Base-by-base conservation (phyloP, 2,888 invertebrate genomes). In the Brachylomia viminalis region DNA sequence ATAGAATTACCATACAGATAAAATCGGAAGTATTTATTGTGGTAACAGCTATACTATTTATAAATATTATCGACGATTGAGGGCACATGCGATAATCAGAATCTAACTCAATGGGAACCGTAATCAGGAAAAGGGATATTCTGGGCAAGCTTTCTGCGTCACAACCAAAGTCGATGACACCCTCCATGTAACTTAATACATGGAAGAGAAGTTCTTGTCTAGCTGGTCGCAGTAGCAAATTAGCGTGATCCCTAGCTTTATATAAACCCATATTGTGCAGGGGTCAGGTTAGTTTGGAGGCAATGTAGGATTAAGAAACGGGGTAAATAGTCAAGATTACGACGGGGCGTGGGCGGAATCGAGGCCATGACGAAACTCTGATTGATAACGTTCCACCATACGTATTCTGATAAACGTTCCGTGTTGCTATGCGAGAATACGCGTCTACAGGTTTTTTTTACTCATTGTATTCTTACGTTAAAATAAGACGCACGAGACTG, bases 301-400 rank as follows among this genome's bases (percentile, higher is more conserved):
- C 80, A 82, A 87, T 85, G 79, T 88, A 84, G 90, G 94, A 95
- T 95, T 95, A 94, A 93, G 95, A 94, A 95, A 94, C 90, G 94
- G 94, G 94, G 95, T 94, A 94, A 95, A 95, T 94, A 92, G 94
- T 91, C 88, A 90, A 93, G 94, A 94, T 94, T 95, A 95, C 89
- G 89, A 86, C 90, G 90, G 92, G 93, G 94, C 92, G 95, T 94
- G 94, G 95, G 95, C 92, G 88, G 88, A 93, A 95, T 95, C 90
- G 95, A 91, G 95, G 95, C 90, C 95, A 93, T 93, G 94, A 94
- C 95, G 95, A 94, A 95, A 95, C 92, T 87, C 89, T 94, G 95
- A 95, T 95, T 95, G 95, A 96, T 96, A 95, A 95, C 93, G 92
- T 90, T 89, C 87, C 86, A 89, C 90, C 87, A 91, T 91, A 92